Conservation (phyloP, 2,888 invertebrate species). For the Pristionchus japonicus region DNA sequence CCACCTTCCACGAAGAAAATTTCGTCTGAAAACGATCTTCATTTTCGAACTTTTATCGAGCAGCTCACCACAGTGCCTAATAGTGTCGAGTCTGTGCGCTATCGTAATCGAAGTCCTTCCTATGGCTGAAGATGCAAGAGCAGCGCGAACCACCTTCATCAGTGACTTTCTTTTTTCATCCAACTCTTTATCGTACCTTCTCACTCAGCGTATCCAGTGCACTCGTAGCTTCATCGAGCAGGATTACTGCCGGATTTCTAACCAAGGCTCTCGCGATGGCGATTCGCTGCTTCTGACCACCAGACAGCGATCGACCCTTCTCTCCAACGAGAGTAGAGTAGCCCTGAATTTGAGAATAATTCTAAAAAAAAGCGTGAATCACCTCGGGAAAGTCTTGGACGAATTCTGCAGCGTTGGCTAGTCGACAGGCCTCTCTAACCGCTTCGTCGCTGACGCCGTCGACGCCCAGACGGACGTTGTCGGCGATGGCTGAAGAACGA, state of each 20-base stretch:
- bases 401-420: slow-evolving; percentile 76
- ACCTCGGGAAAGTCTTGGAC: slow-evolving; percentile 66
- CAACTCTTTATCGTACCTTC: neutral
- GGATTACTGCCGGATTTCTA: neutral
- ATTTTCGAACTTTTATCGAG: neutral
- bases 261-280: slow-evolving; percentile 20
- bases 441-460: slow-evolving; percentile 59
- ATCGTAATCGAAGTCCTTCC: neutral
- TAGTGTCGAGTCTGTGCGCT: slow-evolving; percentile 3
- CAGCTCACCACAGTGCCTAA: neutral
- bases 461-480: neutral
- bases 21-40: neutral
- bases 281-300: slow-evolving; percentile 16
- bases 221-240: neutral
- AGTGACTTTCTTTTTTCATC: too few relatives aligned
- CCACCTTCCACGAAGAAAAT: neutral
- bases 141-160: neutral
- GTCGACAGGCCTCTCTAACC: slow-evolving; percentile 70
- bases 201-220: slow-evolving; percentile 7
- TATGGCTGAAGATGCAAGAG: neutral
- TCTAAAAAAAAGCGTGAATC: too few relatives aligned
- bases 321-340: neutral
- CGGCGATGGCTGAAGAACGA: neutral
- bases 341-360: slow-evolving; percentile 22
- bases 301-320: slow-evolving; percentile 18